Evolutionary conservation across 2,888 invertebrate species (phyloP).

Genomic region (Omphaloscelis lunosa): DNA sequence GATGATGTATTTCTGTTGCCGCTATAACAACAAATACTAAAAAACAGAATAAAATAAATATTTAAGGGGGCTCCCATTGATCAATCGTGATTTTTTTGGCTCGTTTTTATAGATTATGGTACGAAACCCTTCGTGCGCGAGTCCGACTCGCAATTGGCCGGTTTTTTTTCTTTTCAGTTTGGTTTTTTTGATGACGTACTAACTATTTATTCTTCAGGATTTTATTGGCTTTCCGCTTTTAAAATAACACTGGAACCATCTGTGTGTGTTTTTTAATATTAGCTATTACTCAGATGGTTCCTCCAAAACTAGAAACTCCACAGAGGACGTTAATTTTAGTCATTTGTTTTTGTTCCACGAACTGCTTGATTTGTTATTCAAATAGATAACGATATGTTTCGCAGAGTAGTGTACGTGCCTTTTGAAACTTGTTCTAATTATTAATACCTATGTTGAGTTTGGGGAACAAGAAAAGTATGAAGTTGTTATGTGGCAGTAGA

Average conservation of each 20-base stretch:
- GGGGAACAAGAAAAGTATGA: not conserved
- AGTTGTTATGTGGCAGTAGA: not conserved
- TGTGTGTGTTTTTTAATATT: conserved; percentile 8
- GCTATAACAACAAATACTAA: no score
- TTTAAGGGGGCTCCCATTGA: no score
- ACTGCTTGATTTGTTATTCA: conserved; percentile 35
- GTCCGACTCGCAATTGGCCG: no score
- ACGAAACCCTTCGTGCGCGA: no score
- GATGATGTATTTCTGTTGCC: no score
- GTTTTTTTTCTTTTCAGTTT: no score
- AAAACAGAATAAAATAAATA: no score
- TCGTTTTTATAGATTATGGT: no score
- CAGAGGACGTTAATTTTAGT: conserved; percentile 19
- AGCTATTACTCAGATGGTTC: conserved; percentile 21
- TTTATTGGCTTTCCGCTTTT: not conserved
- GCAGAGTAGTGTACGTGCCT: not conserved
- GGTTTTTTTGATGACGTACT: not conserved
- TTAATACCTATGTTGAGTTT: not conserved
- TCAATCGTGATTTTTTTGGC: no score
- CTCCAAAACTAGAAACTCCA: conserved; percentile 10
- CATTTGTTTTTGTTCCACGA: conserved; percentile 38
- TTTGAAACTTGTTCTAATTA: not conserved
- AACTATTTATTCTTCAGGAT: not conserved
- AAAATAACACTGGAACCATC: not conserved
- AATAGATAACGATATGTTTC: conserved; percentile 29